Base-by-base conservation (phyloP, 1,140 invertebrate genomes). In the Melitaea cinxia region DNA sequence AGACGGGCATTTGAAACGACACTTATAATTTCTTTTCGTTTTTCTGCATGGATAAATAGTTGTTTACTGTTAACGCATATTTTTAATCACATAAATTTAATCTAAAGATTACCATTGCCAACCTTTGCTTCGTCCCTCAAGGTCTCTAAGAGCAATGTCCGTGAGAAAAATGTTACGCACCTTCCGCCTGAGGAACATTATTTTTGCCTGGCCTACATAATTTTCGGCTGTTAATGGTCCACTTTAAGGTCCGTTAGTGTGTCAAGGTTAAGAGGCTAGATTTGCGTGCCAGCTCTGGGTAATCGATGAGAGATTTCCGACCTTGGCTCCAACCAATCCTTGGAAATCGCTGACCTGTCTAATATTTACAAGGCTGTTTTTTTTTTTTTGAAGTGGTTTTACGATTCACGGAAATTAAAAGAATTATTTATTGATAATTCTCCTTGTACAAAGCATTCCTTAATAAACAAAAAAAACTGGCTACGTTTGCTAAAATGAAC, bases 221-320 rank as follows among this genome's bases (percentile, higher is more conserved):
- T 78, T 85, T 75, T 80, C 45, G 72, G 72, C 61, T 71, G 71
- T 78, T 69, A 73, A 75, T 60, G 71, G 70, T 60, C 63, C 68
- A 62, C 42, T 68, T 30, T 26, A 50, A 74, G 72, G 79, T 71
- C 75, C 74, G 67, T 78, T 86, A 83, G 71, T 88, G 81, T 86
- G 85, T 86, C 85, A 88, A 88, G 85, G 84, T 73, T 77, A 79
- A 61, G 33, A 60, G 72, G 73, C 69, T 65, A 77, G 79, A 81
- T 87, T 88, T 85, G 84, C 84, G 83, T 87, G 83, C 68, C 47
- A 67, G 75, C 67, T 65, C 64, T 66, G 54, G 37, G 65, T 69
- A 88, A 86, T 86, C 83, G 83, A 88, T 86, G 78, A 56, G 77
- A 83, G 82, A 88, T 88, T 83, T 82, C 68, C 74, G 80, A 84